These are phyloP conservation scores for Campoplex capitator DNA, from an alignment of 2,888 invertebrate species.

Conservation along the genomic window DNA sequence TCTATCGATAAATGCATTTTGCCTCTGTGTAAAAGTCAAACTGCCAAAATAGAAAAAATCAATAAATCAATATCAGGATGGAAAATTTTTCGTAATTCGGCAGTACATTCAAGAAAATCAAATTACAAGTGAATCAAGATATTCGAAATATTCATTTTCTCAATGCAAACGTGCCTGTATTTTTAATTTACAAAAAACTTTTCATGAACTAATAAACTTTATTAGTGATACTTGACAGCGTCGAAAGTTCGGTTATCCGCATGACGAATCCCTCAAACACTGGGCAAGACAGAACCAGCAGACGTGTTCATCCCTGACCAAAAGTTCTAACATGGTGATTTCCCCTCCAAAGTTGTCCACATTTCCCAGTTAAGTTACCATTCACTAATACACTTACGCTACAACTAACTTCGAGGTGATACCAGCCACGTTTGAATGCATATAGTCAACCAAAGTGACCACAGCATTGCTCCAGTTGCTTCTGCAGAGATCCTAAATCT, in stretches of 20 bases:
- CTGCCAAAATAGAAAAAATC: too few relatives aligned
- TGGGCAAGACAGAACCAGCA: slow-evolving; percentile 27
- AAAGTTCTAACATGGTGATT: slow-evolving; percentile 47
- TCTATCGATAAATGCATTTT: background rate
- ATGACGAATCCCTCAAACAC: slow-evolving; percentile 35
- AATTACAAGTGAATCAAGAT: too few relatives aligned
- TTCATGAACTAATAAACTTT: background rate
- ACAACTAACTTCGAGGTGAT: slow-evolving; percentile 42
- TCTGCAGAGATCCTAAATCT: background rate
- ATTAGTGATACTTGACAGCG: background rate
- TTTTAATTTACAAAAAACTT: background rate
- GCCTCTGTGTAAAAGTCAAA: too few relatives aligned
- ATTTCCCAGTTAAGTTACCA: slow-evolving; percentile 31
- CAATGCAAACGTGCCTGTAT: background rate
- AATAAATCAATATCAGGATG: too few relatives aligned
- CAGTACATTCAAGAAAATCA: too few relatives aligned
- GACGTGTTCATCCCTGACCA: slow-evolving; percentile 39
- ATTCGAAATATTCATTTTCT: background rate
- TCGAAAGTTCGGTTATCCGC: slow-evolving; percentile 43
- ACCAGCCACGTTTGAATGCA: slow-evolving; percentile 39
- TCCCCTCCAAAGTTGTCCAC: slow-evolving; percentile 46
- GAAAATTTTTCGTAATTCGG: background rate
- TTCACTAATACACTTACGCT: slow-evolving; percentile 39
- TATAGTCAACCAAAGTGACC: slow-evolving; percentile 26
- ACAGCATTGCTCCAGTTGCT: slow-evolving; percentile 44